These are phyloP conservation scores for Danaus chrysippus DNA, from an alignment of 2,888 invertebrate genomes.

Conservation along the genomic window DNA sequence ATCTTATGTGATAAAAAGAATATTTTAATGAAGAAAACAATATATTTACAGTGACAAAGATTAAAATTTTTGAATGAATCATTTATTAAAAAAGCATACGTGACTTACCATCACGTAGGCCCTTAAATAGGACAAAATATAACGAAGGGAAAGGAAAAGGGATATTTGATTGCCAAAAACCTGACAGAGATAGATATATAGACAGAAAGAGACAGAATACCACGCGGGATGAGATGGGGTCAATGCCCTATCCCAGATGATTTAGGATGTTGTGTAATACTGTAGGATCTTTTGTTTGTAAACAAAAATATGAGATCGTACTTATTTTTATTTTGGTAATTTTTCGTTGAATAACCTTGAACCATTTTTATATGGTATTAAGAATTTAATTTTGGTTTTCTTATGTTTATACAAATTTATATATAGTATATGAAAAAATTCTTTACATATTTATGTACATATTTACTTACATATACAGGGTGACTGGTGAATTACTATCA, in stretches of 20 bases:
- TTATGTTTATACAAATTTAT: too few relatives aligned
- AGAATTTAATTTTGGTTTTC: too few relatives aligned
- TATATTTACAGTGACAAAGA: too few relatives aligned
- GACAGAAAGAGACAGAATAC: not conserved
- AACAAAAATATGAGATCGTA: not conserved
- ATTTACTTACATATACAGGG: too few relatives aligned
- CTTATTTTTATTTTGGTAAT: too few relatives aligned
- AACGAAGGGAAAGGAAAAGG: not conserved
- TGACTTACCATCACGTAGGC: constrained; percentile 28
- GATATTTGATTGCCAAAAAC: constrained; percentile 1
- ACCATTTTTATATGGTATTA: too few relatives aligned
- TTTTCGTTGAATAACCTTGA: too few relatives aligned
- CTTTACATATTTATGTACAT: too few relatives aligned
- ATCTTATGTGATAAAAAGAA: too few relatives aligned
- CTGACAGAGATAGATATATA: not conserved
- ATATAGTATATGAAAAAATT: too few relatives aligned
- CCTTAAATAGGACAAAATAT: not conserved
- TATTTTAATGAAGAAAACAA: too few relatives aligned
- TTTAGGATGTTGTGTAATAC: not conserved
- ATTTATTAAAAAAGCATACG: constrained; percentile 19
- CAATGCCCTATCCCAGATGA: not conserved
- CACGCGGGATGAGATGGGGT: not conserved
- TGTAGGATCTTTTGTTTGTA: not conserved
- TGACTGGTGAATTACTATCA: too few relatives aligned
- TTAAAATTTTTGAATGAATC: not conserved